These are phyloP conservation scores for Bungarus multicinctus DNA, from an alignment of 2,113 vertebrate genomes.

Conservation along the genomic window DNA sequence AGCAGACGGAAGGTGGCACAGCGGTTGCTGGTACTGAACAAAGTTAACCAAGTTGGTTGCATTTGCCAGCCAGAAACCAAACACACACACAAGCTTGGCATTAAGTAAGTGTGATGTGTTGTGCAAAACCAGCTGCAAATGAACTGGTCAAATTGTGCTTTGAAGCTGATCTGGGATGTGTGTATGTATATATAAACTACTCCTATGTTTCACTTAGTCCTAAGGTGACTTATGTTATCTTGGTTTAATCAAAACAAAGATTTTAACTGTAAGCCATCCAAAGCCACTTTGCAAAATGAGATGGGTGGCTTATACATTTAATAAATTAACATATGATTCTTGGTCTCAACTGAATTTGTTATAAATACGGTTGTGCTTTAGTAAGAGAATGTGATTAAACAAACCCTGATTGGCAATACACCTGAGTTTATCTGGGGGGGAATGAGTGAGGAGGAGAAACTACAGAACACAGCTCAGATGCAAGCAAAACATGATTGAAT, in stretches of 20 bases:
- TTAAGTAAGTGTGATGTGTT: background rate
- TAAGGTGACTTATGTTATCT: background rate
- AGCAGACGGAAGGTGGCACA: background rate
- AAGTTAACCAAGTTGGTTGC: background rate
- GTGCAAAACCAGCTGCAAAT: background rate
- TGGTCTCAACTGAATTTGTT: background rate
- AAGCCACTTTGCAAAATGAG: too few species aligned
- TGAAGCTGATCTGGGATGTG: background rate
- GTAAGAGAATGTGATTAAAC: background rate
- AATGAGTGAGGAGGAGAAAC: background rate
- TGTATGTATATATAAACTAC: background rate
- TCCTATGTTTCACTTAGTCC: background rate
- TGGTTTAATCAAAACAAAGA: background rate
- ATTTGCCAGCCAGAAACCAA: background rate
- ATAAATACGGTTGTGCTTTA: background rate
- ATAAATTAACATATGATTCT: background rate
- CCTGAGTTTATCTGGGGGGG: background rate
- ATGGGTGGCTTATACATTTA: too few species aligned
- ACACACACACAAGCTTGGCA: background rate
- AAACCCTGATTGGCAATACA: background rate
- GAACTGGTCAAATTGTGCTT: background rate
- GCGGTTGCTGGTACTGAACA: background rate
- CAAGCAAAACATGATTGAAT: background rate
- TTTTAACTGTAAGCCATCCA: too few species aligned
- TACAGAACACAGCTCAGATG: background rate